phyloP scores from a whole-genome alignment of 2,888 invertebrate species.

The Prostheceraeus crozeri region DNA sequence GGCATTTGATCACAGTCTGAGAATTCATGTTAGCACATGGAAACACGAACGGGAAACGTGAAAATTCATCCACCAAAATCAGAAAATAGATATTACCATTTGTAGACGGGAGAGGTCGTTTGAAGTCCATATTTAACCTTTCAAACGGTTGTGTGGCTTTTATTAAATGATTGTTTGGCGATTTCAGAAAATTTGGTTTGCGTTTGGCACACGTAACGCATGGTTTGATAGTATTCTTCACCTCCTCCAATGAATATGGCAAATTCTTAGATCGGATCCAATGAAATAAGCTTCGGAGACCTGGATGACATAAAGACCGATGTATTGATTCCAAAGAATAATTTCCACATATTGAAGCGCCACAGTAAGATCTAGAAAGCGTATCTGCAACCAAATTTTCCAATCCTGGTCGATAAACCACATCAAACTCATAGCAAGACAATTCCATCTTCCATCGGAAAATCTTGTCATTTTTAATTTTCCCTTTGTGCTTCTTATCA shows the following conservation, averaged over 20 bases:
- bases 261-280: slow-evolving; percentile 31
- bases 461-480: slow-evolving; percentile 41
- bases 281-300: neutral
- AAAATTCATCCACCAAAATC: slow-evolving; percentile 42
- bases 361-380: slow-evolving; percentile 28
- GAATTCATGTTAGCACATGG: slow-evolving; percentile 40
- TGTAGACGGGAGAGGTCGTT: slow-evolving; percentile 41
- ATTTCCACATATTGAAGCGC: neutral
- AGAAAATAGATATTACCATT: slow-evolving; percentile 40
- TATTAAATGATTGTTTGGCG: slow-evolving; percentile 37
- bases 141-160: slow-evolving; percentile 42
- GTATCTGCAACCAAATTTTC: slow-evolving; percentile 37
- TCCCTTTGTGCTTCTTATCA: slow-evolving; percentile 32
- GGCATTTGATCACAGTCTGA: slow-evolving; percentile 36
- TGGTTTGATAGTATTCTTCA: neutral
- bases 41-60: slow-evolving; percentile 42
- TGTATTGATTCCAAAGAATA: slow-evolving; percentile 24
- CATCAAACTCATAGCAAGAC: slow-evolving; percentile 37
- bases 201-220: no score
- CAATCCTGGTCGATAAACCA: slow-evolving; percentile 38
- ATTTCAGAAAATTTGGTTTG: no score
- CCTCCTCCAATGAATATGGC: slow-evolving; percentile 26
- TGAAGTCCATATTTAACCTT: slow-evolving; percentile 42
- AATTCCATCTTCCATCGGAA: slow-evolving; percentile 39
- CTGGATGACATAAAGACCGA: slow-evolving; percentile 27